Conservation (phyloP, 2,797 vertebrate genomes). For the Bradypus variegatus region DNA sequence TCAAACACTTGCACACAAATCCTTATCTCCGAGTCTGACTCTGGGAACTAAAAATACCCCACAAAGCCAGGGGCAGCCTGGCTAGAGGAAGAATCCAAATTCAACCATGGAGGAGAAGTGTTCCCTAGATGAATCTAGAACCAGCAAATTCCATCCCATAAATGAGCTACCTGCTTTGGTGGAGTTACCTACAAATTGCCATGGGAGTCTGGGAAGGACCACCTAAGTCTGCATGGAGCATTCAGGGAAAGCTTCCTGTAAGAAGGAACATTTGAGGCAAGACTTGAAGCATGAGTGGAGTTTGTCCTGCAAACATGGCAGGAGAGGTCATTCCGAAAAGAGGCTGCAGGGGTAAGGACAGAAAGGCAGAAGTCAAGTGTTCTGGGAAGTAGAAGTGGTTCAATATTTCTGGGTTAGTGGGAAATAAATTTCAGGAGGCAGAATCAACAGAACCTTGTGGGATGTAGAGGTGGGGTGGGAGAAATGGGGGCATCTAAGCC, state of each 20-base stretch:
- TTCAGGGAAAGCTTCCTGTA: slow-evolving; percentile 2
- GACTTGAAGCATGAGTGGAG: background rate
- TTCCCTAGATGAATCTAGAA: background rate
- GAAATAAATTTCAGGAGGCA: background rate
- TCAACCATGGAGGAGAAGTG: background rate
- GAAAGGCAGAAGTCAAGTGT: background rate
- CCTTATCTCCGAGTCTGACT: background rate
- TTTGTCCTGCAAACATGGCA: background rate
- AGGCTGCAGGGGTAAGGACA: background rate
- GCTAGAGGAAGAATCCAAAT: background rate
- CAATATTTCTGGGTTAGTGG: background rate
- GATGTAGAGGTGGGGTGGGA: no score
- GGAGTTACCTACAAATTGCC: background rate
- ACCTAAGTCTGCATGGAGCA: background rate
- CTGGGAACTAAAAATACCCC: background rate
- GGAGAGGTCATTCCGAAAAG: background rate
- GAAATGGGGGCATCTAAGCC: background rate
- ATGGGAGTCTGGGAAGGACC: background rate
- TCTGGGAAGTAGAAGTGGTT: background rate
- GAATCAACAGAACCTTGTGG: background rate
- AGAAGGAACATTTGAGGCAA: background rate
- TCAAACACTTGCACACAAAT: background rate
- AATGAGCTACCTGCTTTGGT: background rate
- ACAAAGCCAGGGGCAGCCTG: background rate
- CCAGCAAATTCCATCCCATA: background rate